Conservation (phyloP, 2,888 invertebrate species). For the Melolontha melolontha region DNA sequence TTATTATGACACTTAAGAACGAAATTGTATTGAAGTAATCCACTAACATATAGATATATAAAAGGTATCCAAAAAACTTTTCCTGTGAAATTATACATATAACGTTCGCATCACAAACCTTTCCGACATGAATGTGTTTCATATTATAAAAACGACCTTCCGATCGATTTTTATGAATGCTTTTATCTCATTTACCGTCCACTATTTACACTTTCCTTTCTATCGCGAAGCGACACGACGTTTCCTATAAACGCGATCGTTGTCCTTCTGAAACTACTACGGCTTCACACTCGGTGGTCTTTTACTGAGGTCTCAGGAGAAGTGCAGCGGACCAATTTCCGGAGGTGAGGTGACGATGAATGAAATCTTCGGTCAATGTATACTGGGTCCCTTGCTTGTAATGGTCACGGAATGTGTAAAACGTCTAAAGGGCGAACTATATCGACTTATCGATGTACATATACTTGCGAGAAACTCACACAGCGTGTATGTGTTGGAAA, state of each 20-base stretch:
- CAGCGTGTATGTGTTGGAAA: conserved; percentile 1
- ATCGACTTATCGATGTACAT: conserved; percentile 7
- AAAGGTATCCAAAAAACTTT: not conserved
- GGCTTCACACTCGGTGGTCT: conserved; percentile 18
- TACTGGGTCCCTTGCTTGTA: conserved; percentile 3
- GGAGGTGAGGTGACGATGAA: conserved; percentile 11
- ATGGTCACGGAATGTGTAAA: conserved; percentile 21
- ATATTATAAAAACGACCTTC: too few species aligned
- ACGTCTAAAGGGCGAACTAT: conserved; percentile 11
- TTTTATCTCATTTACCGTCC: conserved; percentile 2
- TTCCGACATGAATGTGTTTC: too few species aligned
- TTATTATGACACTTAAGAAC: too few species aligned
- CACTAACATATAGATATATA: too few species aligned
- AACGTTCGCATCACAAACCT: not conserved
- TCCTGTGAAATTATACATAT: not conserved
- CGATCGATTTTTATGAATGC: conserved; percentile 21
- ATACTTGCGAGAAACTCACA: not conserved
- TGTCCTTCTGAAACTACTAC: conserved; percentile 3
- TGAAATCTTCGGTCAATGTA: conserved; percentile 18
- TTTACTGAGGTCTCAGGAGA: conserved; percentile 6
- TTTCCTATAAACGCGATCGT: conserved; percentile 12
- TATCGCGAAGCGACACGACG: not conserved
- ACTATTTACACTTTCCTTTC: conserved; percentile 8
- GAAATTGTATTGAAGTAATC: too few species aligned
- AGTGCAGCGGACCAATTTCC: conserved; percentile 28